Base-by-base conservation (phyloP, 2,888 invertebrate genomes). In the Anodontia alba region DNA sequence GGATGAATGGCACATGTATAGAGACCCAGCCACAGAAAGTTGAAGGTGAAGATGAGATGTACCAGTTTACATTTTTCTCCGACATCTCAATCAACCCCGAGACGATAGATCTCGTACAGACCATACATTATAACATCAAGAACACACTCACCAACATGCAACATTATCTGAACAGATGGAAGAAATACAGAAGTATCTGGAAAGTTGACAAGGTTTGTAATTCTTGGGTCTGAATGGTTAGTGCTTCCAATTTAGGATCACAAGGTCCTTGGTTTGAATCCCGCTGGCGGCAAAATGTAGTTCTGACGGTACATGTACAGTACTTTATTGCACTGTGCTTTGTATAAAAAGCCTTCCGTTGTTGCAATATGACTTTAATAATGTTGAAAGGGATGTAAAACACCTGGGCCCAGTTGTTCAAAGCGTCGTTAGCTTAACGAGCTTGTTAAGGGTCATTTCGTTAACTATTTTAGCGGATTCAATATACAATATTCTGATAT, bases 1-100 rank as follows among this genome's bases (percentile, higher is more conserved):
- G 98, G 98, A 97, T 97, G 97, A 95, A 96, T 89, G 96, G 96
- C 17, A 97, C 97, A 0, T 98, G 98, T 90, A 92, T 97, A 0
- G 96, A 96, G 51, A 97, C 97, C 81, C 95, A 96, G 0, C 96
- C 96, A 0, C 96, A 96, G 84, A 95, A 95, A 86, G 94, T 96
- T 12, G 95, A 95, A 0, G 96, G 96, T 1, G 95, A 96, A 73
- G 96, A 95, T 89, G 96, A 96, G 54, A 95, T 95, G 78, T 96
- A 96, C 87, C 95, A 96, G 0, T 97, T 97, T 93, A 97, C 97
- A 0, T 98, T 96, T 94, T 97, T 96, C 90, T 96, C 97, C 81
- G 98, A 98, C 86, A 95, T 98, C 0, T 95, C 97, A 5, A 95
- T 96, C 86, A 96, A 97, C 81, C 95, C 96, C 46, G 95, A 96